Evolutionary conservation across 2,797 vertebrate genomes (phyloP), one percentile per base, ranked within the genome.

Genomic region (Capromys pilorides): DNA sequence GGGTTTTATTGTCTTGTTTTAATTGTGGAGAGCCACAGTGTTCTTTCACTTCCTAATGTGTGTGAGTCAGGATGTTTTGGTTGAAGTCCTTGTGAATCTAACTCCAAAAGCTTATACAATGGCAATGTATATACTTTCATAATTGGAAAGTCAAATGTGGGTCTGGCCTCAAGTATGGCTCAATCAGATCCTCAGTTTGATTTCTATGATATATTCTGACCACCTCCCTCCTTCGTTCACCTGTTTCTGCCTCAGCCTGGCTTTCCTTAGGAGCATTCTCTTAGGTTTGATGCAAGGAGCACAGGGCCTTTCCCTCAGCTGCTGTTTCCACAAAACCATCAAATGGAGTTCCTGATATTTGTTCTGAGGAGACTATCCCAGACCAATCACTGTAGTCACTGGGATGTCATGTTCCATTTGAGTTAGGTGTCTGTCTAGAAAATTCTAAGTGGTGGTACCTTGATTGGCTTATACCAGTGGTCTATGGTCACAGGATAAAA

Each of bases 191-290:
- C 90, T 84, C 73, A n/a, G 31, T 91, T 86, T 77, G 26, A 12
- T 88, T 91, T 94, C 67, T 84, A 2, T 73, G 54, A 86, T 61
- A 73, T 8, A 59, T 14, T 69, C n/a, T 66, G 59, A 82, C 83
- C 71, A 39, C 39, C 16, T 22, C 59, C 36, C 10, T n/a, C 19
- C 16, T 85, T 5, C 26, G 8, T 64, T 88, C 73, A 8, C 13
- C 89, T 62, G 13, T 6, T 88, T 86, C 36, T 62, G 51, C 86
- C 41, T 95, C n/a, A 81, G 28, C 5, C 51, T 86, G 54, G 18
- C 2, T 94, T 90, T 59, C 16, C 67, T 94, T 39, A 73, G 59
- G 71, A 92, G 91, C 6, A 21, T 77, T 91, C 86, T 93, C n/a
- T 67, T 88, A 71, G 26, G 61, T 79, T 89, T 59, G 7, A 67